Evolutionary conservation across 2,113 vertebrate genomes (phyloP).

Genomic region (Hyaena hyaena): DNA sequence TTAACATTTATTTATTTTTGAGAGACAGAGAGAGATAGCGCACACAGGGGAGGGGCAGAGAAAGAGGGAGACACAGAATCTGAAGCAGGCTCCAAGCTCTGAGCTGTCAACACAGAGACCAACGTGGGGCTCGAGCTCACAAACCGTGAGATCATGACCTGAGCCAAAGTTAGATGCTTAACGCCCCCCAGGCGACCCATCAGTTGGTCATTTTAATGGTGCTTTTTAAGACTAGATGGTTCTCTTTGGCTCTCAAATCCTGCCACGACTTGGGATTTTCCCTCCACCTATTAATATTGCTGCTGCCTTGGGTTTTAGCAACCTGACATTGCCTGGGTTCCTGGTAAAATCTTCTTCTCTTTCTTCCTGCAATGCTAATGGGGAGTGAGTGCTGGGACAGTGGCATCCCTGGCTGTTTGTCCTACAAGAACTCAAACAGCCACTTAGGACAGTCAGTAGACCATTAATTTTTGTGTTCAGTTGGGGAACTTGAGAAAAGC

Average conservation of each 20-base stretch:
- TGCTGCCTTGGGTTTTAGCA: conserved; percentile 15
- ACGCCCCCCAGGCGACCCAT: no score
- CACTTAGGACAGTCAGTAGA: not conserved
- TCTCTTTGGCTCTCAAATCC: not conserved
- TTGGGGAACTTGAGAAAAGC: not conserved
- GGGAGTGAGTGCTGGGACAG: not conserved
- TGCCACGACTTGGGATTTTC: not conserved
- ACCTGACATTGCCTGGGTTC: not conserved
- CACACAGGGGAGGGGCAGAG: no score
- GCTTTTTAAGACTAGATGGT: not conserved
- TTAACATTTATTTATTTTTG: no score
- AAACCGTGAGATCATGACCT: no score
- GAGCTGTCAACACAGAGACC: no score
- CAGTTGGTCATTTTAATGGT: not conserved
- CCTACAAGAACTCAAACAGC: not conserved
- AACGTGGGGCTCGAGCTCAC: no score
- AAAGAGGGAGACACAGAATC: no score
- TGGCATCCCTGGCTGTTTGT: not conserved
- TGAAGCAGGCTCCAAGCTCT: no score
- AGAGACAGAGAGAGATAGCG: no score
- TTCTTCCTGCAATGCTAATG: not conserved
- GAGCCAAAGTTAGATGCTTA: no score
- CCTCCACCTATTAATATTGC: not conserved
- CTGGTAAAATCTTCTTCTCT: not conserved
- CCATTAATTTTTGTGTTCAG: not conserved